These are phyloP conservation scores for Cerastis rubricosa DNA, from an alignment of 2,888 invertebrate species.

Conservation along the genomic window DNA sequence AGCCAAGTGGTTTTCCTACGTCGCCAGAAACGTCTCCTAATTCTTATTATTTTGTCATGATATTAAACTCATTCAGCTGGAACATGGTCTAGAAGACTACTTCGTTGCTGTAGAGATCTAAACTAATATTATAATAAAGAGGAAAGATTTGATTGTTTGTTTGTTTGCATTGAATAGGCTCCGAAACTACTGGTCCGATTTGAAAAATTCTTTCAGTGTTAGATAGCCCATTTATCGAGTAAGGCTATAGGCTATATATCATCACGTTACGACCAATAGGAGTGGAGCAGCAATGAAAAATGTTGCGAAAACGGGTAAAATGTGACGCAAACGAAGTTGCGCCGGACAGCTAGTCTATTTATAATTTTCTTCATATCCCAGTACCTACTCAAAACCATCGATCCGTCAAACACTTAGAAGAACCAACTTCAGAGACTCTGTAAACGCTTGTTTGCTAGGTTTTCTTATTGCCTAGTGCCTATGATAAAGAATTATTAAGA, in stretches of 20 bases:
- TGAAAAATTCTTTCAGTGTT: no score
- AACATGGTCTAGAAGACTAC: neutral
- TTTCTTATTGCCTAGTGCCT: neutral
- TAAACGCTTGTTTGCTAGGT: neutral
- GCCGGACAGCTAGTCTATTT: no score
- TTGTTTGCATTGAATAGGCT: no score
- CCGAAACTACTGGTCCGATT: no score
- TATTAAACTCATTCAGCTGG: neutral
- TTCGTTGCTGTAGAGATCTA: neutral
- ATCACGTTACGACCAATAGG: no score
- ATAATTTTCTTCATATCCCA: neutral
- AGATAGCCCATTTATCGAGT: no score
- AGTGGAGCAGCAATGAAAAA: no score
- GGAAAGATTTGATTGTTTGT: no score
- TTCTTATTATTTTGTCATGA: neutral
- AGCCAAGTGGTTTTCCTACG: neutral
- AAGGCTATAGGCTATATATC: no score
- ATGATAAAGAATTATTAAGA: neutral
- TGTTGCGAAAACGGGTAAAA: no score
- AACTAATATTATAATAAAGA: no score
- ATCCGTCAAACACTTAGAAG: neutral
- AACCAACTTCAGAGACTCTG: neutral
- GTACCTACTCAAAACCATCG: neutral
- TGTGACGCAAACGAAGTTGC: no score
- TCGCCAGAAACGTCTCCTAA: neutral